A percentile compares a stretch with the other conserved stretches of the same genome.
Conservation (phyloP, 2,113 vertebrate species). For the Austrofundulus limnaeus region DNA sequence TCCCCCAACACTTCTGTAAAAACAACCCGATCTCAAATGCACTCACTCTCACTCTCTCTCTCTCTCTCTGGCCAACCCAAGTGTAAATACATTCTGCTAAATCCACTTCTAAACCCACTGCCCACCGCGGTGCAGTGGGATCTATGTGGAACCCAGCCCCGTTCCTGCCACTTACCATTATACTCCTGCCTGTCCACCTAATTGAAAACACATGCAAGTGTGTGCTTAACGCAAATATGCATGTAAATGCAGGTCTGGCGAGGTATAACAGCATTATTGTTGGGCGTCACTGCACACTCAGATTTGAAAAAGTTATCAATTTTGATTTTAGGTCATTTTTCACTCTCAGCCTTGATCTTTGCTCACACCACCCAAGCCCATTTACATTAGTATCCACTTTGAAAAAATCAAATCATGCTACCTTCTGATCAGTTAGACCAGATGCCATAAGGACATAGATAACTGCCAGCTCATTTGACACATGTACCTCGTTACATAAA, state of each 20-base stretch:
- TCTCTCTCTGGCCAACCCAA: slow-evolving; percentile 56
- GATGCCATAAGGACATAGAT: slow-evolving; percentile 17
- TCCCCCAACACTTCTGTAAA: slow-evolving; percentile 72
- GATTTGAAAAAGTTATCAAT: slow-evolving; percentile 44
- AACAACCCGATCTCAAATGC: slow-evolving; percentile 76
- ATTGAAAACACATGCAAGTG: slow-evolving; percentile 75
- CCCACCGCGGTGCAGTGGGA: slow-evolving; percentile 58
- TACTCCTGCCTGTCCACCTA: slow-evolving; percentile 59
- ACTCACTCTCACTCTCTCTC: slow-evolving; percentile 60
- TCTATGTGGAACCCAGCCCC: slow-evolving; percentile 70
- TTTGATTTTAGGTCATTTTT: slow-evolving; percentile 35
- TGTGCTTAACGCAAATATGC: slow-evolving; percentile 51
- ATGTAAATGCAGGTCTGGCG: slow-evolving; percentile 51
- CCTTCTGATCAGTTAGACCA: slow-evolving; percentile 25
- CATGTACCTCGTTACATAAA: not conserved
- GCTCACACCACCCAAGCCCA: slow-evolving; percentile 28
- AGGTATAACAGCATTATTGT: slow-evolving; percentile 42
- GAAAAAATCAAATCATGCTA: slow-evolving; percentile 18
- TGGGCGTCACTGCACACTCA: slow-evolving; percentile 63
- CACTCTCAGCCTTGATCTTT: slow-evolving; percentile 41
- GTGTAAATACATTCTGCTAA: slow-evolving; percentile 60
- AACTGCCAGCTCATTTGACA: slow-evolving; percentile 3
- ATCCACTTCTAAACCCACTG: slow-evolving; percentile 65
- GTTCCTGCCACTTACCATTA: slow-evolving; percentile 76
- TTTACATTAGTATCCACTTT: slow-evolving; percentile 31